Base-by-base conservation (phyloP, 2,888 invertebrate genomes). In the Perizoma affinitatum region DNA sequence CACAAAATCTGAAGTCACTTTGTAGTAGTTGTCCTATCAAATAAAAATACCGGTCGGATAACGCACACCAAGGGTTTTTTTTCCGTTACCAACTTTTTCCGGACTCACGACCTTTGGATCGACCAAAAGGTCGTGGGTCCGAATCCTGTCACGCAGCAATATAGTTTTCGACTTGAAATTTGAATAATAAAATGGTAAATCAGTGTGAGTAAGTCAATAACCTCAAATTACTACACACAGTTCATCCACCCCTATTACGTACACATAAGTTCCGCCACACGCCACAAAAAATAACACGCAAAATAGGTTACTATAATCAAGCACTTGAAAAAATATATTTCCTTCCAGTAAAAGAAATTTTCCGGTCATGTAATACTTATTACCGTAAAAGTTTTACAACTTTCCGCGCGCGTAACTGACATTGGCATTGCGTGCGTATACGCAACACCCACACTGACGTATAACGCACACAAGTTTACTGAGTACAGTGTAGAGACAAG, bases 391-490 rank as follows among this genome's bases (percentile, higher is more conserved):
- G 79, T 78, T 77, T 80, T 76, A 79, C 74, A 81, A 79, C 84
- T 88, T 89, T 88, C 90, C 87, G 84, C 72, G 72, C 66, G 74
- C 87, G 84, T 88, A 88, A 90, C 84, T 84, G 88, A 82, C 90
- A 89, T 83, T 90, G 91, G 89, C 90, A 89, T 91, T 92, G 92
- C 91, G 81, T 89, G 89, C 87, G 85, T 80, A 82, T 80, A 86
- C 91, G 91, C 91, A 91, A 90, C 84, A 82, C 81, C 40, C 80
- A 83, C 83, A 88, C 88, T 76, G n/a, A 60, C 56, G 69, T 38
- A 43, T 43, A 56, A 63, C 56, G 55, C 62, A 52, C 65, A 70
- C 68, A 68, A 57, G 63, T 4, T 6, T 40, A 60, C 60, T 59
- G 35, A 58, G 58, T 44, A 58, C 36, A 49, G 50, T 55, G 53